These are phyloP conservation scores for Mormyrops attenuatus DNA, from an alignment of 2,797 vertebrate genomes.

Conservation along the genomic window DNA sequence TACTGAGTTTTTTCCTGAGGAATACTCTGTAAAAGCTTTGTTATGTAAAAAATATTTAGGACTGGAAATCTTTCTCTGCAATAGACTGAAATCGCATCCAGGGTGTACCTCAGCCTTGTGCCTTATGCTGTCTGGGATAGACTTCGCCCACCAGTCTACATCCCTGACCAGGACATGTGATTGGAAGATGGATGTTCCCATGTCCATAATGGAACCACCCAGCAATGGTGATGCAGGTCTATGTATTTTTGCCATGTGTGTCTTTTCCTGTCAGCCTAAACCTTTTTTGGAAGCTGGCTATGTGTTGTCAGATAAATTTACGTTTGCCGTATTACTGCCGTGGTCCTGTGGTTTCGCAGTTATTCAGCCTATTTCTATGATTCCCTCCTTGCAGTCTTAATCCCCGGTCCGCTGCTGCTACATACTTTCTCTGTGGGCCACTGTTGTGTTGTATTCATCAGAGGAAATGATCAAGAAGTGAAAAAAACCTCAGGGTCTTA, in stretches of 20 bases:
- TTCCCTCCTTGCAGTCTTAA: not conserved
- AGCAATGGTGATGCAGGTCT: not conserved
- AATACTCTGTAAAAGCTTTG: not conserved
- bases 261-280: not conserved
- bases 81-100: not conserved
- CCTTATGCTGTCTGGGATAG: not conserved
- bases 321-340: not conserved
- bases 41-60: not conserved
- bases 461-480: not conserved
- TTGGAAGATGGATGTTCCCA: not conserved
- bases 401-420: not conserved
- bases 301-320: not conserved
- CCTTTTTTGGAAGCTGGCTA: not conserved
- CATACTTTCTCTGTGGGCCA: not conserved
- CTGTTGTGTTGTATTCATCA: not conserved
- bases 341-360: not conserved
- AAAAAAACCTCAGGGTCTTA: not conserved
- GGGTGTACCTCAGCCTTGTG: not conserved
- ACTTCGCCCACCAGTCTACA: not conserved
- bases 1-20: not conserved
- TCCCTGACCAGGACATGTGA: not conserved
- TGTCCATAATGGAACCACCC: not conserved
- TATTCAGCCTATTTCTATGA: not conserved
- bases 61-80: not conserved
- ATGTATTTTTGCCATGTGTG: not conserved